Conservation (phyloP, 2,113 vertebrate genomes). For the Ceuthmochares aereus region DNA sequence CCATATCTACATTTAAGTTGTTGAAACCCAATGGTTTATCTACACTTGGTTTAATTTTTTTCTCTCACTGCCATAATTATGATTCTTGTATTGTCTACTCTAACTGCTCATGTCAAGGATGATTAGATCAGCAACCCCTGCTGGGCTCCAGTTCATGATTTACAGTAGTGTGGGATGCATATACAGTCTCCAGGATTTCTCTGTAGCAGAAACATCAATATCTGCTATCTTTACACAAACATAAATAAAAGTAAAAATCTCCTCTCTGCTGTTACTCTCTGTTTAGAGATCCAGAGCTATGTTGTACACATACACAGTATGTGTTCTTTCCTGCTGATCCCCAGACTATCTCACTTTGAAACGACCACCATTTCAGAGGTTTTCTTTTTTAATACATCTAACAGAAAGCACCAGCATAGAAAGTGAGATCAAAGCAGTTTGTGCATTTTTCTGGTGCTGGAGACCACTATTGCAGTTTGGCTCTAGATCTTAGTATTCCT, state of each 20-base stretch:
- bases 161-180: neutral
- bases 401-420: neutral
- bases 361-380: neutral
- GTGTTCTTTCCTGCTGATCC: neutral
- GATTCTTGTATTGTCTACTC: neutral
- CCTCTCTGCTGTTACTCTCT: neutral
- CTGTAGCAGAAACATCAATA: neutral
- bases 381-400: no score
- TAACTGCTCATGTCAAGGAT: neutral
- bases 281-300: neutral
- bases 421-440: neutral
- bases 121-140: neutral
- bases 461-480: neutral
- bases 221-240: neutral
- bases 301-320: neutral
- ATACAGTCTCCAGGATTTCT: neutral
- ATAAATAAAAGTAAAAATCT: neutral
- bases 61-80: neutral
- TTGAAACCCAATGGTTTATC: neutral
- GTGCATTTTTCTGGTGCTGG: neutral
- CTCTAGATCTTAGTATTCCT: neutral
- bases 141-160: neutral
- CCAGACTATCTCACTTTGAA: neutral
- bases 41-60: neutral
- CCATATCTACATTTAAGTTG: neutral